phyloP scores from a whole-genome alignment of 2,888 invertebrate genomes.

The Nomada ferruginata region DNA sequence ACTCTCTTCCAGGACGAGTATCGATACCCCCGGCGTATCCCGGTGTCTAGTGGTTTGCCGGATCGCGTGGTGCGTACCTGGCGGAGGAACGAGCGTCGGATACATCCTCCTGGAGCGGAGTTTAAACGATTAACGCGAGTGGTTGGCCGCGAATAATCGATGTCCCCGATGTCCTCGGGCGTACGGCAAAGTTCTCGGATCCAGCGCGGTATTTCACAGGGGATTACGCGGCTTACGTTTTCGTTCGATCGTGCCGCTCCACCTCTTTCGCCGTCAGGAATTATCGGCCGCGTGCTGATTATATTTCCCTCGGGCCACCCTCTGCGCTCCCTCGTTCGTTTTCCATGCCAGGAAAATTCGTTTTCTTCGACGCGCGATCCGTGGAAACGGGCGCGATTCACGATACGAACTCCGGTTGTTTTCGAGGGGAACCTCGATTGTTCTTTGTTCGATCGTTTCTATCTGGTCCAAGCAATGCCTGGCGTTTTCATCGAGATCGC shows the following conservation, averaged over 20 bases:
- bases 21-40: constrained; percentile 43
- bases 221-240: constrained; percentile 79
- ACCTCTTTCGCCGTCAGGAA: constrained; percentile 59
- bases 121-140: constrained; percentile 74
- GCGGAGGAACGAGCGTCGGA: constrained; percentile 35
- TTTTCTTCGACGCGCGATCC: constrained; percentile 10
- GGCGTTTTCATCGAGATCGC: constrained; percentile 17
- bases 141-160: constrained; percentile 78
- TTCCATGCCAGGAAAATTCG: not conserved
- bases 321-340: not conserved
- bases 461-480: not conserved
- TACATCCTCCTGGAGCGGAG: constrained; percentile 64
- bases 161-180: constrained; percentile 71
- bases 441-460: not conserved
- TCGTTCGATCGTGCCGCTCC: constrained; percentile 72
- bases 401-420: not conserved
- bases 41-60: constrained; percentile 58
- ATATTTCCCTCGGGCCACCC: constrained; percentile 50
- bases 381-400: constrained; percentile 5
- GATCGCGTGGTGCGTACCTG: constrained; percentile 63
- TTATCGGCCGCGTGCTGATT: constrained; percentile 68
- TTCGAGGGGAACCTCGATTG: not conserved
- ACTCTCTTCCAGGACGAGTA: constrained; percentile 36
- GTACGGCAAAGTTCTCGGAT: constrained; percentile 75
- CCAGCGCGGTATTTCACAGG: constrained; percentile 77